Evolutionary conservation across 64 coral and sea anemone genomes (phyloP).

Genomic region (Trachythela sp.): DNA sequence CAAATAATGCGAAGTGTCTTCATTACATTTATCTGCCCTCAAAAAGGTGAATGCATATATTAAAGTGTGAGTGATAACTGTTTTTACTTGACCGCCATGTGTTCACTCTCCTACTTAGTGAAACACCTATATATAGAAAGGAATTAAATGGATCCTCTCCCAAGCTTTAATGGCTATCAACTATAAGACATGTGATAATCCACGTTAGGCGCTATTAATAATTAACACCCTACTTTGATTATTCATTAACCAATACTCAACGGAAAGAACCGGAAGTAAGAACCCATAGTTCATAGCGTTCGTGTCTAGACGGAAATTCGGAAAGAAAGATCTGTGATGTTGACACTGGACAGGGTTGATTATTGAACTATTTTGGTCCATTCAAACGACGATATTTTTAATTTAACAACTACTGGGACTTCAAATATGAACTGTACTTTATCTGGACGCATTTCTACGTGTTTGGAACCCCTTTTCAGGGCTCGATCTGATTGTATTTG

Average conservation of each 20-base stretch:
- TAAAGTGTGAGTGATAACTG: too few species aligned
- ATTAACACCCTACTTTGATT: background rate
- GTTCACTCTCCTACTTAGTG: too few species aligned
- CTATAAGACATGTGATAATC: background rate
- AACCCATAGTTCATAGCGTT: conserved; percentile 9
- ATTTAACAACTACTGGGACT: background rate
- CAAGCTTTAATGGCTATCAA: background rate
- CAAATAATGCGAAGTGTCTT: too few species aligned
- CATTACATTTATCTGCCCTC: too few species aligned
- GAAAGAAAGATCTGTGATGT: background rate
- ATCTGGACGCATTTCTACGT: background rate
- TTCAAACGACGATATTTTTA: background rate
- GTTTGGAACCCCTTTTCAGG: background rate
- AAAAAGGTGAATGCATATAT: too few species aligned
- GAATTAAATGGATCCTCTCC: too few species aligned
- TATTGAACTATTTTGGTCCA: background rate
- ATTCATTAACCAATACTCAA: background rate
- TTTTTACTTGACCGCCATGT: too few species aligned
- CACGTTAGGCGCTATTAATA: background rate
- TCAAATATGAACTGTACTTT: background rate
- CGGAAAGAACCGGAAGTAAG: background rate
- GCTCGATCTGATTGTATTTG: background rate
- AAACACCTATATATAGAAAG: too few species aligned
- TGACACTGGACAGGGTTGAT: background rate
- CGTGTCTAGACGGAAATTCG: background rate